Evolutionary conservation across 2,888 invertebrate genomes (phyloP), one percentile per base, ranked within the genome.

Genomic region (Aproaerema taeniolella): DNA sequence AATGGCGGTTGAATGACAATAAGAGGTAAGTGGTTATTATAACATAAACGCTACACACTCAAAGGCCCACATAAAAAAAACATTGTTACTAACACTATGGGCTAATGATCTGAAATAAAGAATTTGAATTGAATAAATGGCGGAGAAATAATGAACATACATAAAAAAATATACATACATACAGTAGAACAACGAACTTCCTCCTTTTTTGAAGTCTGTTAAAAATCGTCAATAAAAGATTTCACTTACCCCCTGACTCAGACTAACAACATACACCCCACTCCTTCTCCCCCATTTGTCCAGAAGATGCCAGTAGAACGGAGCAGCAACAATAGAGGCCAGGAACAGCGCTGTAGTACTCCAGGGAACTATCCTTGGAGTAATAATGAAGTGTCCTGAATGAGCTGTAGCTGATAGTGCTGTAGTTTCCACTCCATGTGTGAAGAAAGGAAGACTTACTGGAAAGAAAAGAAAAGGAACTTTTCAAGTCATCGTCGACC

Each of bases 381-480:
- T 31, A 41, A n/a, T n/a, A 9, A 55, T 54, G 44, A 76, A 73
- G 38, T 72, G 66, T 0, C 74, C 77, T 0, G 72, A 52, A 38
- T 75, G 77, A 0, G 61, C 53, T 28, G 73, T 65, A 24, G 73
- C 53, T 0, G 71, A 67, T 1, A 82, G 55, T 1, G 59, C 58
- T 0, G 66, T 70, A 0, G 71, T 64, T 39, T 75, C 70, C 2
- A 82, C 53, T n/a, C 82, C 81, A 38, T 77, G 70, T 0, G 80
- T 81, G 50, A 83, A 70, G 61, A 79, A 81, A 3, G 81, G 75
- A 1, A 85, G 46, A 25, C 69, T 73, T 1, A 67, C 83, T 83
- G 67, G 1, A 69, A 61, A 6, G 9, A 12, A 24, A 11, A 28
- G n/a, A n/a, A n/a, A n/a, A n/a, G n/a, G n/a, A n/a, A n/a, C n/a